Evolutionary conservation across 1,140 invertebrate species (phyloP), one percentile per base, ranked within the genome.

Genomic region (Ceratoteleas bidentatus): DNA sequence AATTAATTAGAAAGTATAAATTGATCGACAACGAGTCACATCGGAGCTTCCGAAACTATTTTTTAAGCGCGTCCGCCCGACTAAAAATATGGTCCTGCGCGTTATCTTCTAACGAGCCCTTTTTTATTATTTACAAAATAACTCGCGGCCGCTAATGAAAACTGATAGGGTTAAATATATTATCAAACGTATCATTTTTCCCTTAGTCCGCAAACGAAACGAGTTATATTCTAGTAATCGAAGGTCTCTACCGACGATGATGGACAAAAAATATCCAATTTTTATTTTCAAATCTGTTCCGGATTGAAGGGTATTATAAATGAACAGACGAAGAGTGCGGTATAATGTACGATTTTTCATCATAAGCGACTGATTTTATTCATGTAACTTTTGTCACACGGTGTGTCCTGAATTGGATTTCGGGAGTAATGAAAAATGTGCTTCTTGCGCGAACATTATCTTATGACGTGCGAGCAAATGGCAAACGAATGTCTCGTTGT

Each of bases 261-360:
- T 43, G 65, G 66, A 66, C 62, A 70, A 77, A 77, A 77, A 77
- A 77, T 76, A 65, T 77, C 65, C 57, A 65, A 64, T 64, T 70
- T 77, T 77, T 70, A 77, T 77, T 77, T 77, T 70, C 74, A 77
- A 77, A 70, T 70, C 64, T 15, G 43, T 69, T 77, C 58, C 49
- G 45, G 43, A 70, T 69, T 70, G 74, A 70, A 77, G 62, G 58
- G 65, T 70, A 69, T 77, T 69, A 77, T 68, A 77, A 77, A 70
- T 69, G 65, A 70, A 77, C 49, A 77, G 60, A 70, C 64, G 65
- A 76, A 57, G 47, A 76, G 32, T 54, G 33, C 64, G 38, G 52
- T 57, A 77, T 57, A 64, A 77, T 68, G 13, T 66, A 68, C 56
- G 52, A 77, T 70, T 69, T 77, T 69, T 70, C 74, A 70, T 77